phyloP scores from a whole-genome alignment of 2,113 vertebrate genomes.

The Mobula birostris region DNA sequence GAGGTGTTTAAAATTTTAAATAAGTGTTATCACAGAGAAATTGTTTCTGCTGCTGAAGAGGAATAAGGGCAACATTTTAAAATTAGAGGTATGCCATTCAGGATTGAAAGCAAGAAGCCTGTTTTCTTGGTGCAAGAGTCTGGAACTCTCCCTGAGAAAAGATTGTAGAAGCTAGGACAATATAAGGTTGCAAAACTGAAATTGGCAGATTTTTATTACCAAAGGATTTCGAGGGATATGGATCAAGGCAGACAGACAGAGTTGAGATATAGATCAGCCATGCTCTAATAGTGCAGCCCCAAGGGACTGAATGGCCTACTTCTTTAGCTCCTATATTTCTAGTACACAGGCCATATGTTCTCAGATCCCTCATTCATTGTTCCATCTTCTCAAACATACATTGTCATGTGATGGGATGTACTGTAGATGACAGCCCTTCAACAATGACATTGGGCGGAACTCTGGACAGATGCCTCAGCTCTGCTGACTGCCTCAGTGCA shows the following conservation, averaged over 20 bases:
- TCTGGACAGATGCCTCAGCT: background rate
- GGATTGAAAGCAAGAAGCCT: background rate
- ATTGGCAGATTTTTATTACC: background rate
- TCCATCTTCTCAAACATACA: background rate
- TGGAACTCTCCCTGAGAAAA: background rate
- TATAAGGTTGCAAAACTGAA: background rate
- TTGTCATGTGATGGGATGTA: background rate
- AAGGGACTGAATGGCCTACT: background rate
- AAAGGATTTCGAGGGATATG: background rate
- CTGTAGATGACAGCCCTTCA: background rate
- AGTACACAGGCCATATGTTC: conserved; percentile 9
- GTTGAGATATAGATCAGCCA: background rate
- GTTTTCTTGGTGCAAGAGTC: background rate
- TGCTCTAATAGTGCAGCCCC: background rate
- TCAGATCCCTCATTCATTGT: background rate
- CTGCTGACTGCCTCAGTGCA: background rate
- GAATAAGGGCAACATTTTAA: background rate
- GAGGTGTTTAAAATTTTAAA: background rate
- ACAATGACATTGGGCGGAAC: background rate
- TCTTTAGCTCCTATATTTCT: background rate
- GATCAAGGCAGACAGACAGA: background rate
- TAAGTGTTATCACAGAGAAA: background rate
- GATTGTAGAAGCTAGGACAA: background rate
- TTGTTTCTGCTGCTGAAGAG: background rate
- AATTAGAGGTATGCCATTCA: background rate